Conservation (phyloP, 2,113 vertebrate genomes). For the Suncus etruscus region DNA sequence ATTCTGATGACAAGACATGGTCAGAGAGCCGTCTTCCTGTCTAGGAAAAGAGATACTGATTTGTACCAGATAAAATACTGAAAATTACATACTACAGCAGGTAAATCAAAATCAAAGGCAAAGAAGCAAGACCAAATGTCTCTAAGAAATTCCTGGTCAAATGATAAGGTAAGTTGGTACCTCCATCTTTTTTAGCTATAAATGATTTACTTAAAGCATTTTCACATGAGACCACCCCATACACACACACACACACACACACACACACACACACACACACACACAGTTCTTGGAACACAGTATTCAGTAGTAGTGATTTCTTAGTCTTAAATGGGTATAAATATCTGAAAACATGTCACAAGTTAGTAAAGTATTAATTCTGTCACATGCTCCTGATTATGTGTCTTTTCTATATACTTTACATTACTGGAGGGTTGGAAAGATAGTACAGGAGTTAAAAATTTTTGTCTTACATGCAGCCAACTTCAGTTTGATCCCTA, state of each 20-base stretch:
- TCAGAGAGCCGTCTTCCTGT: conserved; percentile 31
- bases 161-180: neutral
- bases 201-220: neutral
- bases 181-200: neutral
- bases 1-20: conserved; percentile 60
- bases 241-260: no score
- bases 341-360: neutral
- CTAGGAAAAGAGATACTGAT: conserved; percentile 47
- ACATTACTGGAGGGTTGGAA: no score
- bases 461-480: no score
- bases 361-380: neutral
- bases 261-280: no score
- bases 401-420: fast-evolving
- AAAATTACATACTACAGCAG: neutral
- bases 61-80: conserved; percentile 37
- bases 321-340: neutral
- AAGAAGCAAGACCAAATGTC: conserved; percentile 5
- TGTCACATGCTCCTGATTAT: no score
- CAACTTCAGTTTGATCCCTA: no score
- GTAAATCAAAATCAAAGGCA: conserved; percentile 39
- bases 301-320: neutral
- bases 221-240: neutral
- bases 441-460: no score
- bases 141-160: neutral
- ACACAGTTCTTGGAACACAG: no score